phyloP scores from a whole-genome alignment of 2,113 vertebrate genomes.

The Craseonycteris thonglongyai region DNA sequence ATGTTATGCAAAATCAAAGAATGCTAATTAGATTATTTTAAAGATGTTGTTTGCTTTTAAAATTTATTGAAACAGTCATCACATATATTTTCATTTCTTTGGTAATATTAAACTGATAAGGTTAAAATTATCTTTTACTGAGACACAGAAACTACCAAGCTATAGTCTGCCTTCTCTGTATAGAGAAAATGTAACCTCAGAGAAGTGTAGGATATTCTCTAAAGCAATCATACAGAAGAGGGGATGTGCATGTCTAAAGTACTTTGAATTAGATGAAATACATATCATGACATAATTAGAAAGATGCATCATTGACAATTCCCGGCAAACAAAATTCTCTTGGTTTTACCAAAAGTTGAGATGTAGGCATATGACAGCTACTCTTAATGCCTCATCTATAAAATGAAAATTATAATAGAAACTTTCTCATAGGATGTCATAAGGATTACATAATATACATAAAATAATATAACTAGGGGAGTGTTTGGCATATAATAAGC shows the following conservation, averaged over 20 bases:
- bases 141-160: not conserved
- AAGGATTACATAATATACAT: not conserved
- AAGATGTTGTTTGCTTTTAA: not conserved
- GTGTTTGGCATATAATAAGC: not conserved
- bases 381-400: not conserved
- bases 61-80: not conserved
- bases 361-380: not conserved
- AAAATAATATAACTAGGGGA: not conserved
- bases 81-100: not conserved
- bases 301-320: not conserved
- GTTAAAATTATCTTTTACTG: not conserved
- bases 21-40: slow-evolving; percentile 5
- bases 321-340: not conserved
- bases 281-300: not conserved
- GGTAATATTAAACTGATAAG: not conserved
- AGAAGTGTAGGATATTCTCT: not conserved
- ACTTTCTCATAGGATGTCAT: not conserved
- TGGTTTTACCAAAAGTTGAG: not conserved
- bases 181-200: not conserved
- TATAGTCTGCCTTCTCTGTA: not conserved
- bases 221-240: not conserved
- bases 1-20: not conserved
- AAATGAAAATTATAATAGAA: not conserved
- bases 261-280: not conserved
- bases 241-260: not conserved